phyloP scores from a whole-genome alignment of 1,140 invertebrate genomes.

The Oryzaephilus surinamensis region DNA sequence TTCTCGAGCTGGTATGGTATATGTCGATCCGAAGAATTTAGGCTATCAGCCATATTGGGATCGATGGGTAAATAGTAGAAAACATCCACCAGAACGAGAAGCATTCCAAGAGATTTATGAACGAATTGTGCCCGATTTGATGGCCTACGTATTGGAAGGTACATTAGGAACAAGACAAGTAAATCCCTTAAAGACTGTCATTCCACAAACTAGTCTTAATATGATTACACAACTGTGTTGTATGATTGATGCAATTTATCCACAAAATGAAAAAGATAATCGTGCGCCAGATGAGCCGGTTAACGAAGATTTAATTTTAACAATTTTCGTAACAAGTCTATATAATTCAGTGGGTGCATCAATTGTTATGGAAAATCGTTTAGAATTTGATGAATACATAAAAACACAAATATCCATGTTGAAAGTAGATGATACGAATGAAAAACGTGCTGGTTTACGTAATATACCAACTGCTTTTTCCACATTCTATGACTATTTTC shows the following conservation, averaged over 20 bases:
- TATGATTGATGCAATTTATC: constrained; percentile 62
- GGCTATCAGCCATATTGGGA: constrained; percentile 78
- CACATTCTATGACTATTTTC: constrained; percentile 71
- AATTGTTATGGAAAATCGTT: constrained; percentile 54
- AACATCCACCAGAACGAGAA: constrained; percentile 41
- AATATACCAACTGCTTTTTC: constrained; percentile 56
- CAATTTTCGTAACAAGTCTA: constrained; percentile 62
- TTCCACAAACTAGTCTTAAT: constrained; percentile 74
- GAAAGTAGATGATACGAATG: constrained; percentile 47
- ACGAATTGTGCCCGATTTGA: constrained; percentile 57
- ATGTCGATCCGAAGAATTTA: constrained; percentile 82
- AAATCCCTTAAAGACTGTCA: constrained; percentile 64
- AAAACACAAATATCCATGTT: constrained; percentile 64
- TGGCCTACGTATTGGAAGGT: constrained; percentile 69
- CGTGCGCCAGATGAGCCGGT: constrained; percentile 41
- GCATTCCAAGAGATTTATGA: constrained; percentile 52
- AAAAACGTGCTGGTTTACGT: constrained; percentile 54
- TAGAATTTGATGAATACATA: constrained; percentile 67
- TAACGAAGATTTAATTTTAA: constrained; percentile 49
- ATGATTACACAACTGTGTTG: constrained; percentile 77
- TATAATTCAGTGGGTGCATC: constrained; percentile 78
- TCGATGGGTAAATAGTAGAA: constrained; percentile 55
- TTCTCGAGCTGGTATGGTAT: constrained; percentile 86
- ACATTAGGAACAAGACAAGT: constrained; percentile 60
- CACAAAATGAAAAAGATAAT: constrained; percentile 30